Conservation (phyloP, 2,797 vertebrate species). For the Poeciliopsis paucimaculata region DNA sequence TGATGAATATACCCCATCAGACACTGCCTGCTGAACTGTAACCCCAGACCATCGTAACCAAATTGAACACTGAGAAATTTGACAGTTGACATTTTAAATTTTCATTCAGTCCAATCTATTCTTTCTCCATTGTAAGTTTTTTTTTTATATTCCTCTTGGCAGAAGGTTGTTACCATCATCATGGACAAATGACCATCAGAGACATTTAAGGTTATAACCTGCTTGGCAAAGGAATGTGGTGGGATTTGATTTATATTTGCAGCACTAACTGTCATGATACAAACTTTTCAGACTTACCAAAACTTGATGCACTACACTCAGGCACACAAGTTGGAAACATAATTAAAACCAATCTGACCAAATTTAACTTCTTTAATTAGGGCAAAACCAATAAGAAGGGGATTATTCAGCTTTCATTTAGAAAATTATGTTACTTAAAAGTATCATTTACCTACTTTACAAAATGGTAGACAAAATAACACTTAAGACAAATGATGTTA, state of each 20-base stretch:
- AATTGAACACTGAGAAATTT: slow-evolving; percentile 75
- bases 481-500: too few species aligned
- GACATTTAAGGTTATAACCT: slow-evolving; percentile 35
- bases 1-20: slow-evolving; percentile 81
- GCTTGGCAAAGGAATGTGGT: slow-evolving; percentile 23
- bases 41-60: slow-evolving; percentile 65
- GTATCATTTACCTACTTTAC: too few species aligned
- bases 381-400: too few species aligned
- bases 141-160: not conserved
- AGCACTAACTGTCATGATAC: slow-evolving; percentile 3
- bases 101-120: slow-evolving; percentile 67
- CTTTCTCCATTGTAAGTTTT: slow-evolving; percentile 31
- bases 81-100: slow-evolving; percentile 82
- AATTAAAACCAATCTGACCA: too few species aligned
- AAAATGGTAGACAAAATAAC: too few species aligned
- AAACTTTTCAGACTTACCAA: not conserved
- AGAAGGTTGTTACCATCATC: slow-evolving; percentile 13
- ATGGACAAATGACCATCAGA: slow-evolving; percentile 47
- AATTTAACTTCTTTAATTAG: too few species aligned
- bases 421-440: too few species aligned
- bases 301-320: not conserved
- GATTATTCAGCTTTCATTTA: too few species aligned
- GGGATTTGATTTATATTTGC: slow-evolving; percentile 35
- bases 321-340: too few species aligned
- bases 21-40: slow-evolving; percentile 76